These are phyloP conservation scores for Gobius niger DNA, from an alignment of 2,113 vertebrate species.

Conservation along the genomic window DNA sequence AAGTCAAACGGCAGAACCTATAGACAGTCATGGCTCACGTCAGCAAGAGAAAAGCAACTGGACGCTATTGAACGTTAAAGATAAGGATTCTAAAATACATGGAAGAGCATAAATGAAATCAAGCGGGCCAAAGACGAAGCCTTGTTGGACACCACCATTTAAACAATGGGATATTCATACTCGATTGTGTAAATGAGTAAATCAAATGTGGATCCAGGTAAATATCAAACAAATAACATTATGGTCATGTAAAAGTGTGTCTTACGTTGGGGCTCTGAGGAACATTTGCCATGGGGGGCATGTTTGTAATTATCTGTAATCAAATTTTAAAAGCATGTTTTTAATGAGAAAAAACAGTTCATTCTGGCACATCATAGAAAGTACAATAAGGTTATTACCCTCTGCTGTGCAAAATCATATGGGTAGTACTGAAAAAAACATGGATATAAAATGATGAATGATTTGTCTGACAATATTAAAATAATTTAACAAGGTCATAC, in stretches of 20 bases:
- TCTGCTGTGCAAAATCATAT: conserved; percentile 67
- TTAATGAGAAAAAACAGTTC: background rate
- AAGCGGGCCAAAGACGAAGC: background rate
- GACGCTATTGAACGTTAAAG: background rate
- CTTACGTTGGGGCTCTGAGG: conserved; percentile 59
- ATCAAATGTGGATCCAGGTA: background rate
- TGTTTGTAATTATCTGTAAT: conserved; percentile 62
- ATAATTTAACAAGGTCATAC: conserved; percentile 22
- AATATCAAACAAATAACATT: background rate
- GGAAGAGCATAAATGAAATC: background rate
- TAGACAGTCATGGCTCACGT: background rate
- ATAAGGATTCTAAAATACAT: background rate
- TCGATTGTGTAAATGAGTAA: no score
- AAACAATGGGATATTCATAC: background rate
- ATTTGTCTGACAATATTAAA: background rate
- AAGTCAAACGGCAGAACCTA: conserved; percentile 66
- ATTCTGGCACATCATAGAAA: no score
- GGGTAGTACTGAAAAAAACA: conserved; percentile 72
- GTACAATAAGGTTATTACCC: conserved; percentile 50
- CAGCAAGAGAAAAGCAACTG: background rate
- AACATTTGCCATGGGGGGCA: conserved; percentile 56
- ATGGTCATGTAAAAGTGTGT: background rate
- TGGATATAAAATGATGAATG: background rate
- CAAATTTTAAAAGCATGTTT: conserved; percentile 9
- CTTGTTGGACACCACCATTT: background rate